Conservation (phyloP, 2,888 invertebrate genomes). For the Poecilobothrus nobilitatus region DNA sequence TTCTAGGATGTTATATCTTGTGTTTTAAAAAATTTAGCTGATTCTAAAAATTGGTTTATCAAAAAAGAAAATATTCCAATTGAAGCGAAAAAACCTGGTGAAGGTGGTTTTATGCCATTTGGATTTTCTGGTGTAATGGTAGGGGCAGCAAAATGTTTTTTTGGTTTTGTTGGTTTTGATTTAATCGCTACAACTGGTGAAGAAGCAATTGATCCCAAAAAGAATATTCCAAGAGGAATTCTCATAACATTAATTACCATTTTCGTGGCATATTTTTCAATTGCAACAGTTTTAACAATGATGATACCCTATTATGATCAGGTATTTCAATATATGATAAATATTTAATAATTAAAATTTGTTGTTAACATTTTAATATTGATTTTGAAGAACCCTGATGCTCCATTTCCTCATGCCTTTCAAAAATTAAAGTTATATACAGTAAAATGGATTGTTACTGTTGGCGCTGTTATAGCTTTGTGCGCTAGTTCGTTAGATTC, state of each 20-base stretch:
- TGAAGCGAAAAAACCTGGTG: conserved; percentile 49
- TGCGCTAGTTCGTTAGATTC: conserved; percentile 80
- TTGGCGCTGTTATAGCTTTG: conserved; percentile 86
- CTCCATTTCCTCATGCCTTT: conserved; percentile 83
- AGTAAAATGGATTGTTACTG: conserved; percentile 81
- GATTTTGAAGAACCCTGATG: conserved; percentile 58
- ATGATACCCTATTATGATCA: conserved; percentile 88
- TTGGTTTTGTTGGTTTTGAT: conserved; percentile 94
- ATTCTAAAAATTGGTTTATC: conserved; percentile 73
- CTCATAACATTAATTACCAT: conserved; percentile 74
- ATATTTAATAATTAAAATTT: neutral
- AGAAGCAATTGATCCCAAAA: conserved; percentile 88
- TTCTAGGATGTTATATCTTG: neutral
- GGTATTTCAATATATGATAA: conserved; percentile 44
- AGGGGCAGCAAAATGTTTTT: conserved; percentile 80
- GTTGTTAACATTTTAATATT: neutral
- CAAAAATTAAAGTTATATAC: conserved; percentile 63
- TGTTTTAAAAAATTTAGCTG: conserved; percentile 47
- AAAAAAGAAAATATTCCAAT: conserved; percentile 51
- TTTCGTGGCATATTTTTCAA: conserved; percentile 81
- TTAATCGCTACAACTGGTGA: conserved; percentile 86
- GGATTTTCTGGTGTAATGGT: conserved; percentile 81
- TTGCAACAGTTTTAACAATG: conserved; percentile 86
- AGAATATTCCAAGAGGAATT: conserved; percentile 84
- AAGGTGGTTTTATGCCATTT: conserved; percentile 87